Percentiles rank a stretch among this genome's conserved stretches.
These are phyloP conservation scores for Cottus gobio DNA, from an alignment of 2,113 vertebrate species.

Conservation along the genomic window DNA sequence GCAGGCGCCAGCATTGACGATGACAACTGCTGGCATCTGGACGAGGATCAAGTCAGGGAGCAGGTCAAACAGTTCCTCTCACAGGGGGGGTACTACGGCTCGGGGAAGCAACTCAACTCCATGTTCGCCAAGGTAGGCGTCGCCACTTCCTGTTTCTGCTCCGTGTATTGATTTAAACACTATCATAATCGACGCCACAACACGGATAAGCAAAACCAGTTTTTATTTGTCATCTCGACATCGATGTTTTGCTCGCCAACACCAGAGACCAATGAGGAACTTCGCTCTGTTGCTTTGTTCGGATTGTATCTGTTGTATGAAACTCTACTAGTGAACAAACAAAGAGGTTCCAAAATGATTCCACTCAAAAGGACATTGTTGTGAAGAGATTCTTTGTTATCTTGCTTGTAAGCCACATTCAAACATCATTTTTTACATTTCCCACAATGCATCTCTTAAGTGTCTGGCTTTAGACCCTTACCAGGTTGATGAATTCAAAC, in stretches of 20 bases:
- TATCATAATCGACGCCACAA: neutral
- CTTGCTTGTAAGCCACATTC: neutral
- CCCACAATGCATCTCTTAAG: neutral
- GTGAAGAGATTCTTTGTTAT: neutral
- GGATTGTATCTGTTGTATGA: neutral
- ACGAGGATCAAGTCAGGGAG: conserved; percentile 97
- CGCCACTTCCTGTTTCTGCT: neutral
- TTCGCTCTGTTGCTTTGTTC: neutral
- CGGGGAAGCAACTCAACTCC: conserved; percentile 98
- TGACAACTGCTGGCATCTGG: conserved; percentile 99
- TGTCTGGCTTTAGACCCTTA: neutral
- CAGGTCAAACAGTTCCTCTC: conserved; percentile 99
- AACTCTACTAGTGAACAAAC: neutral
- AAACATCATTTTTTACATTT: neutral
- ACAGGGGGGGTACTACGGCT: conserved; percentile 98
- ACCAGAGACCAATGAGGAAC: neutral
- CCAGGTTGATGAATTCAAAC: neutral
- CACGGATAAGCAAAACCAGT: too few relatives aligned
- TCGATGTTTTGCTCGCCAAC: too few relatives aligned
- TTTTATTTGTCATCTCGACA: too few relatives aligned
- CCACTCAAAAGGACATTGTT: neutral
- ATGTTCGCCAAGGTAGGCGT: conserved; percentile 97
- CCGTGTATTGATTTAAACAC: neutral
- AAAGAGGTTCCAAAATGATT: neutral
- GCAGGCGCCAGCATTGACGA: conserved; percentile 98